Conservation (phyloP, 2,113 vertebrate species). For the Hemicordylus capensis region DNA sequence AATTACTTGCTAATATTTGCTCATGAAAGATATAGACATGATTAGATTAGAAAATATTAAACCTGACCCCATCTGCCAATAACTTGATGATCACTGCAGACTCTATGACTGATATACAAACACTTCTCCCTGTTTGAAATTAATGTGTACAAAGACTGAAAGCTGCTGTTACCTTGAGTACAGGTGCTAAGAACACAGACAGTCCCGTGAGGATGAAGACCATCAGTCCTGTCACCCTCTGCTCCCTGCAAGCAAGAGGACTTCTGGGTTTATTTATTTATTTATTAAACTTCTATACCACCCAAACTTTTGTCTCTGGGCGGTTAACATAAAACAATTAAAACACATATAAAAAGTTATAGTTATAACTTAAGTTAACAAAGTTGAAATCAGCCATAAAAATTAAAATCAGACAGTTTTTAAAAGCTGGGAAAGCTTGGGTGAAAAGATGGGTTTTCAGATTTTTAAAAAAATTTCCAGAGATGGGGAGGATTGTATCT, state of each 20-base stretch:
- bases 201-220: constrained; percentile 79
- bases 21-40: accelerated
- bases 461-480: too few species aligned
- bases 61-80: not conserved
- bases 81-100: not conserved
- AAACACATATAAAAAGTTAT: too few species aligned
- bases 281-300: too few species aligned
- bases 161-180: constrained; percentile 77
- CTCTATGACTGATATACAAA: not conserved
- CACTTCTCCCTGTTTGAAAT: not conserved
- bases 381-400: too few species aligned
- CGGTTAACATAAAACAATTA: too few species aligned
- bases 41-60: accelerated
- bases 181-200: constrained; percentile 78
- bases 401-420: too few species aligned
- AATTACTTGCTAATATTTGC: not conserved
- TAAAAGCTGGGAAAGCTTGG: too few species aligned
- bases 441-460: too few species aligned
- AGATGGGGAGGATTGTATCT: too few species aligned
- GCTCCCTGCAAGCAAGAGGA: constrained; percentile 70
- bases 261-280: not conserved
- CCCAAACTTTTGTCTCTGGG: too few species aligned
- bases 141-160: not conserved
- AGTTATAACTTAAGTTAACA: too few species aligned
- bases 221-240: constrained; percentile 78